Evolutionary conservation across 2,113 vertebrate genomes (phyloP).

Genomic region (Psettodes erumei): DNA sequence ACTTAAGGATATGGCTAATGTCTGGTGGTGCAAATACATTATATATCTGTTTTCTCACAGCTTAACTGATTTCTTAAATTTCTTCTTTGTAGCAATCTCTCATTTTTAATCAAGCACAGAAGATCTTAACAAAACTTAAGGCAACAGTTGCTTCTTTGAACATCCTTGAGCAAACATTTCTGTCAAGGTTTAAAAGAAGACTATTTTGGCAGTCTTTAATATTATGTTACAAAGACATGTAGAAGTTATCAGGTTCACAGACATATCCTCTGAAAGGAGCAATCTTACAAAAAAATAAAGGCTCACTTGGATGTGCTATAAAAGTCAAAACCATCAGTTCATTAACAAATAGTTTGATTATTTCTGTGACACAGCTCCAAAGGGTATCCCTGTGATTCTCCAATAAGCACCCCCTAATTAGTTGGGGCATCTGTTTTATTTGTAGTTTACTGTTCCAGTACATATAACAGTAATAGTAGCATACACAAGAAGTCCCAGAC

Average conservation of each 20-base stretch:
- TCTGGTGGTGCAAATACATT: too few relatives aligned
- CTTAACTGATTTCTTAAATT: neutral
- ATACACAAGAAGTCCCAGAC: neutral
- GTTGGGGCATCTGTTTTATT: neutral
- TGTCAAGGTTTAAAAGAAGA: neutral
- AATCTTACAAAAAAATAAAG: neutral
- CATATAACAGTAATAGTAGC: neutral
- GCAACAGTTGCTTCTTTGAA: neutral
- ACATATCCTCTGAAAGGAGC: neutral
- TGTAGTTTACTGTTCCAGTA: neutral
- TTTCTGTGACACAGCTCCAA: neutral
- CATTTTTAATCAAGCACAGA: neutral
- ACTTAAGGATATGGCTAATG: neutral
- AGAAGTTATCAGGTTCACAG: neutral
- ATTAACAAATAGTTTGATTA: neutral
- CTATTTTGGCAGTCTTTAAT: too few relatives aligned
- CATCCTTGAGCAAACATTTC: neutral
- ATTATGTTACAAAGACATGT: neutral
- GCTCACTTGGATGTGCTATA: neutral
- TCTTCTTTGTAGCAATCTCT: neutral
- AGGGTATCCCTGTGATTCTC: conserved; percentile 1
- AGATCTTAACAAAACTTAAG: neutral
- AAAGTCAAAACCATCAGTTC: neutral
- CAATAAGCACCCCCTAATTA: conserved; percentile 2
- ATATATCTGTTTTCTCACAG: neutral